Percentiles rank a stretch among this genome's conserved stretches.
Conservation (phyloP, 2,797 vertebrate species). For the Scarus forsteni region DNA sequence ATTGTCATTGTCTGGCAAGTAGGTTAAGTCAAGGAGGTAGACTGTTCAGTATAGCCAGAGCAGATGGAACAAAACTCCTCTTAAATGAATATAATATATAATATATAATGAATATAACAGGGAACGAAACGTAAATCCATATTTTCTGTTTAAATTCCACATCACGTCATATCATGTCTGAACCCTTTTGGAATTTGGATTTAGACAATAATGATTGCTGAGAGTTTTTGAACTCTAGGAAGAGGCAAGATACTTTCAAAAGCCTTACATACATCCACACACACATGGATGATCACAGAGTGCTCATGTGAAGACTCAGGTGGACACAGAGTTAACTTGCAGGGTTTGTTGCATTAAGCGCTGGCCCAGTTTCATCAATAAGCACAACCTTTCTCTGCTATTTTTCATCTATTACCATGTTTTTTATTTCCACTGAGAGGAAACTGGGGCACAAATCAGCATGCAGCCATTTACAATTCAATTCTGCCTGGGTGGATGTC, state of each 20-base stretch:
- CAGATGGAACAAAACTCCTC: too few relatives aligned
- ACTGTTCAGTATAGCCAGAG: too few relatives aligned
- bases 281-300: not conserved
- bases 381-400: conserved; percentile 20
- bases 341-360: not conserved
- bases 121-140: too few relatives aligned
- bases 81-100: too few relatives aligned
- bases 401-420: conserved; percentile 39
- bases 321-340: conserved; percentile 8
- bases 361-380: conserved; percentile 48
- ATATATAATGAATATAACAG: too few relatives aligned
- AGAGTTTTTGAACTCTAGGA: conserved; percentile 1
- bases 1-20: too few relatives aligned
- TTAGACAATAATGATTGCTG: not conserved
- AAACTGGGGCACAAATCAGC: conserved; percentile 70
- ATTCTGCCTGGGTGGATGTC: conserved; percentile 47
- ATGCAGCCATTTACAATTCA: conserved; percentile 63
- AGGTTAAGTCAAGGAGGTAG: too few relatives aligned
- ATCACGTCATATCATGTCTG: too few relatives aligned
- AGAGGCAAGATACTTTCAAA: conserved; percentile 15
- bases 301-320: conserved; percentile 4
- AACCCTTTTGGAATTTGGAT: not conserved
- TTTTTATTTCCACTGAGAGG: conserved; percentile 50
- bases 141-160: too few relatives aligned
- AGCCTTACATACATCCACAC: not conserved